These are phyloP conservation scores for Drosophila austrosaltans DNA, from an alignment of 2,888 invertebrate genomes.

Conservation along the genomic window DNA sequence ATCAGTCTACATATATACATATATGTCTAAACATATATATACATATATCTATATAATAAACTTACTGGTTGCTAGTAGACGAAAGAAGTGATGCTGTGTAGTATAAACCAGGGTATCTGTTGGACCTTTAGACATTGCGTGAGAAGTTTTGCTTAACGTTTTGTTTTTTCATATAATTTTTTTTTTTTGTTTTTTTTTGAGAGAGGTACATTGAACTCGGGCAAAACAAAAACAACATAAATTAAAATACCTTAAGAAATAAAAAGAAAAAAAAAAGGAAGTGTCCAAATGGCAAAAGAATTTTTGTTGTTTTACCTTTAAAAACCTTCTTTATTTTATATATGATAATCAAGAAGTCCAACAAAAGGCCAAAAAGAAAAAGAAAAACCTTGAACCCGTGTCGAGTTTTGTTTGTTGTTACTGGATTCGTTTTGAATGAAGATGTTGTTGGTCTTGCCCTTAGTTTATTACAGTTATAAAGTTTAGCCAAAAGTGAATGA, in stretches of 20 bases:
- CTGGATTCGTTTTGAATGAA: constrained; percentile 26
- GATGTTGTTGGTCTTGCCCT: constrained; percentile 35
- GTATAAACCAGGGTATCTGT: constrained; percentile 9
- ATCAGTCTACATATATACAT: constrained; percentile 8
- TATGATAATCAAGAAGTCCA: constrained; percentile 6
- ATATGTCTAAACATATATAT: neutral
- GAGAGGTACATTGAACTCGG: constrained; percentile 59
- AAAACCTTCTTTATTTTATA: constrained; percentile 24
- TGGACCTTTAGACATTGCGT: constrained; percentile 34
- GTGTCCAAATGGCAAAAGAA: constrained; percentile 47
- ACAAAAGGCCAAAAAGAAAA: neutral
- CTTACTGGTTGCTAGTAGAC: neutral
- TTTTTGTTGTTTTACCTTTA: constrained; percentile 19
- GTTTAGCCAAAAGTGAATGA: constrained; percentile 63
- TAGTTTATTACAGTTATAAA: constrained; percentile 75
- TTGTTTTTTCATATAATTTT: neutral
- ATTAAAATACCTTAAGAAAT: constrained; percentile 28
- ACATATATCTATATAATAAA: neutral
- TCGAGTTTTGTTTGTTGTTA: constrained; percentile 25
- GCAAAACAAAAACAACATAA: constrained; percentile 41
- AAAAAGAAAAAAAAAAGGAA: constrained; percentile 28
- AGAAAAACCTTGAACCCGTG: constrained; percentile 68
- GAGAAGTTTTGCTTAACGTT: constrained; percentile 40
- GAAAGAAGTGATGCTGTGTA: constrained; percentile 1
- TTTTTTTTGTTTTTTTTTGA: constrained; percentile 5